These are phyloP conservation scores for Papilio helenus DNA, from an alignment of 1,140 invertebrate genomes.

Conservation along the genomic window DNA sequence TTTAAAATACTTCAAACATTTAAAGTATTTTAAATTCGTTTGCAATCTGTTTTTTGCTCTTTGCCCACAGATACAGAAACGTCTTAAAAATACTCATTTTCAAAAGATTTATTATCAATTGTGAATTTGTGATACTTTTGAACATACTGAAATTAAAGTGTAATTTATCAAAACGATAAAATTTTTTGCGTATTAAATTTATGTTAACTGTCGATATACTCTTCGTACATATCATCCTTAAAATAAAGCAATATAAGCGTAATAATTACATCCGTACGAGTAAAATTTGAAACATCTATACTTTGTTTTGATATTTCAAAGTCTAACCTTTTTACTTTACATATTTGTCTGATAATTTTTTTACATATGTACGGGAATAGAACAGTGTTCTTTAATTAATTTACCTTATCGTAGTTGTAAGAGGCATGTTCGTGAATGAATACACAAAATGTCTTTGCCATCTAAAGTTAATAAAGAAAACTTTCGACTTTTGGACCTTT, in stretches of 20 bases:
- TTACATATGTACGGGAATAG: conserved; percentile 9
- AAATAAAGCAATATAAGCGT: not conserved
- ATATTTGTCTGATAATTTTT: conserved; percentile 3
- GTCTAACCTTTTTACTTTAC: conserved; percentile 4
- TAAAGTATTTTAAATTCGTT: not conserved
- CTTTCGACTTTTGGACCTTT: conserved; percentile 85
- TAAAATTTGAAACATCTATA: not conserved
- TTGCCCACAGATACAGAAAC: not conserved
- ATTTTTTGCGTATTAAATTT: not conserved
- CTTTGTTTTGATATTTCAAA: conserved; percentile 14
- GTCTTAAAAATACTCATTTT: not conserved
- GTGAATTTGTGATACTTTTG: not conserved
- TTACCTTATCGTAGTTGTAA: conserved; percentile 30
- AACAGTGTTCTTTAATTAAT: conserved; percentile 1
- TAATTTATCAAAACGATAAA: not conserved
- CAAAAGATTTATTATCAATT: conserved; percentile 3
- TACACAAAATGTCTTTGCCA: conserved; percentile 68
- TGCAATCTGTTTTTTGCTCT: not conserved
- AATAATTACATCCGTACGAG: not conserved
- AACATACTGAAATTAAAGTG: conserved; percentile 18
- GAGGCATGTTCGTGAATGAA: conserved; percentile 62
- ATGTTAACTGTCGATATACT: not conserved
- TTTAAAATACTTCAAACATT: too few species aligned
- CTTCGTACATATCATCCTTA: not conserved
- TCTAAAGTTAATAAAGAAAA: conserved; percentile 85